phyloP scores from a whole-genome alignment of 1,140 invertebrate species.

The Cecropterus lyciades region DNA sequence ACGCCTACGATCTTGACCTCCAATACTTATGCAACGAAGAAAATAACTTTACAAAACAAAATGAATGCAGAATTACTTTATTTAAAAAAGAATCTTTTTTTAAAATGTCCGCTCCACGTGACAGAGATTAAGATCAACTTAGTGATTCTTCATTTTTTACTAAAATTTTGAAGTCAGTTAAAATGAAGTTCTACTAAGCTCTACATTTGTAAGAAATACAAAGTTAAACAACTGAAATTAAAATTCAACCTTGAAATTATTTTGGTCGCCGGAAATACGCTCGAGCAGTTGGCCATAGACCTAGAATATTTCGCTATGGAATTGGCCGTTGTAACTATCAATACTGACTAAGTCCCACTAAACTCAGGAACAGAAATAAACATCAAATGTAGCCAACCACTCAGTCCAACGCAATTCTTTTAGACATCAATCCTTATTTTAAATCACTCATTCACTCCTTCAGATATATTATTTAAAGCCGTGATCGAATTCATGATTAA shows the following conservation, averaged over 20 bases:
- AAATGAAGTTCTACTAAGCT: no score
- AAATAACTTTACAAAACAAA: no score
- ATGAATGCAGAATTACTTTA: no score
- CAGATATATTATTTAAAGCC: neutral
- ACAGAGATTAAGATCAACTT: no score
- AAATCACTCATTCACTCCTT: neutral
- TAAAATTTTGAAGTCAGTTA: no score
- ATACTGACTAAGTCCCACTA: neutral
- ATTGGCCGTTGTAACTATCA: neutral
- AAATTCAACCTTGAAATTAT: slow-evolving; percentile 5
- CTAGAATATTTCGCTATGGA: slow-evolving; percentile 1
- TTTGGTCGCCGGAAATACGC: slow-evolving; percentile 4
- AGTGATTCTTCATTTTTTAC: no score
- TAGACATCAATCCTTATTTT: neutral
- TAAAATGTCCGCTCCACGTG: no score
- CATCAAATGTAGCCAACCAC: neutral
- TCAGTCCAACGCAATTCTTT: neutral
- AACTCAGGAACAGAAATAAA: neutral
- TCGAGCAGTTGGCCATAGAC: slow-evolving; percentile 2
- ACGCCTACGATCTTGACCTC: no score
- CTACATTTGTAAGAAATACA: neutral
- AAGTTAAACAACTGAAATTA: neutral
- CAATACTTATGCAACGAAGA: no score
- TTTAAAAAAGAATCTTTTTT: no score
- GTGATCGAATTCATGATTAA: slow-evolving; percentile 8